Base-by-base conservation (phyloP, 1,140 invertebrate species). In the Araneus ventricosus region DNA sequence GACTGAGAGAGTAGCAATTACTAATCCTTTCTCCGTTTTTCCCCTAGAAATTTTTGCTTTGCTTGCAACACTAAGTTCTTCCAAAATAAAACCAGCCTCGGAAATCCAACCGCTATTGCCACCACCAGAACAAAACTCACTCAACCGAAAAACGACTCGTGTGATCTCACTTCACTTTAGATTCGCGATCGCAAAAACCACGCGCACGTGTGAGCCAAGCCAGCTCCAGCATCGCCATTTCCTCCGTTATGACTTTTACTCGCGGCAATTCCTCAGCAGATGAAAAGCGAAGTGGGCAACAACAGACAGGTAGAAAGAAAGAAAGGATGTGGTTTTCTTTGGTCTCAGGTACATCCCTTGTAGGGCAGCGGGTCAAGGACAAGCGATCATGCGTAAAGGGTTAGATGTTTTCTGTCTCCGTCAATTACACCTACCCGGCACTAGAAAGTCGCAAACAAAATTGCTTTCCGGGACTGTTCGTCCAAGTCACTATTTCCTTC, bases 291-390 rank as follows among this genome's bases (percentile, higher is more conserved):
- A 52, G 45, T 52, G 45, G 17, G 45, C 10, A 52, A n/a, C 63
- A 30, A 67, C 61, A 67, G 63, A 67, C 63, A 67, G 63, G 63
- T 67, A 67, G 45, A 52, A 52, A 14, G 45, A 52, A 67, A 67
- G 63, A 67, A 67, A 67, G 63, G 63, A 67, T 67, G 63, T 67
- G 63, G 63, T 67, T 67, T 67, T 67, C 63, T 67, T 30, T 67
- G 27, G 61, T 27, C 24, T 63, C 24, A 4, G 63, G 27, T 67
- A 30, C 63, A 67, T 67, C 63, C n/a, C 63, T 67, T 27, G 24
- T 27, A n/a, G 63, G 63, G 24, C 63, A 67, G 63, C 63, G 63
- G 63, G 63, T 67, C 63, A 67, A 67, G 63, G 63, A 24, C 63
- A 67, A 27, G 63, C 63, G 63, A 67, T 67, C n/a, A 27, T 27